Evolutionary conservation across 1,140 invertebrate species (phyloP), one percentile per base, ranked within the genome.

Genomic region (Anoplolepis gracilipes): DNA sequence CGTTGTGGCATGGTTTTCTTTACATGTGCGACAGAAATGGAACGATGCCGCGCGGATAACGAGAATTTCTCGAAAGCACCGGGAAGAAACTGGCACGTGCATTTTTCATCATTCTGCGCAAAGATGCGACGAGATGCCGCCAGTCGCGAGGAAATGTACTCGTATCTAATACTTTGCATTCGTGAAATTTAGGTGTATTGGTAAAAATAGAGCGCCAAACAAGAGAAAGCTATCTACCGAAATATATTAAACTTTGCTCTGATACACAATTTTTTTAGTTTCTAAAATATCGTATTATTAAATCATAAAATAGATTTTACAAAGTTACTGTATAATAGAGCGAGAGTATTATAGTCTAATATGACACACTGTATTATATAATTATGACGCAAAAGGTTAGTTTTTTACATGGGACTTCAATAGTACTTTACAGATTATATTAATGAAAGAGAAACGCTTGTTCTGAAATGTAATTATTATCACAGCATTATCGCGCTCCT

Each of bases 81-180:
- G n/a, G 49, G 3, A 75, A 65, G 85, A 84, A 67, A 85, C 81
- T 73, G 65, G 64, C 57, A 28, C 59, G 61, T 85, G 49, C 79
- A 89, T 89, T 87, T 87, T 89, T 85, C 67, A 70, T 77, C 75
- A 76, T 84, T 81, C 30, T 13, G 53, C 16, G n/a, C 22, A 42
- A 72, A 19, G 53, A 28, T 81, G 36, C 36, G 25, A 46, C 36
- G 55, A 82, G 67, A 81, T 33, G 36, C 67, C 53, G 67, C n/a
- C 36, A 33, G 53, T 73, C 39, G 55, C 25, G n/a, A 73, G 36
- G n/a, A 30, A 73, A 73, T 73, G 22, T 16, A 73, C 53, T 73
- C 53, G 28, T 61, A 73, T 33, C 25, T 72, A 62, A 73, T 61
- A 73, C 36, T 72, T 59, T 30, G 36, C 19, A 67, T 81, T 81